Conservation (phyloP, 2,797 vertebrate genomes). For the Phalloptychus januarius region DNA sequence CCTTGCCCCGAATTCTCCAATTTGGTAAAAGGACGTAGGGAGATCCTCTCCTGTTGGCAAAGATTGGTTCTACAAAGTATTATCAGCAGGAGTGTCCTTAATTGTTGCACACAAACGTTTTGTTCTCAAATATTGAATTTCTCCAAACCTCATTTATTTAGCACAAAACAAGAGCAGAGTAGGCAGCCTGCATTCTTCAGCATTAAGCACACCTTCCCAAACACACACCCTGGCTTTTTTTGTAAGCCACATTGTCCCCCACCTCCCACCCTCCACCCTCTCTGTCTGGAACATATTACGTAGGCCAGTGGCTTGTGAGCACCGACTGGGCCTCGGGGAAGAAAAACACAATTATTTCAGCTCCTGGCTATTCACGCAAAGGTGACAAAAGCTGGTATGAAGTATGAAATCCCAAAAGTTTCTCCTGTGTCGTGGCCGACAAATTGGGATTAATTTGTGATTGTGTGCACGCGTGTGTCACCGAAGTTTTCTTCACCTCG, state of each 20-base stretch:
- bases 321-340: constrained; percentile 74
- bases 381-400: constrained; percentile 85
- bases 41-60: background rate
- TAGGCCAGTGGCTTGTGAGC: constrained; percentile 82
- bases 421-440: constrained; percentile 67
- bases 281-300: constrained; percentile 78
- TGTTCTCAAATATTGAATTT: background rate
- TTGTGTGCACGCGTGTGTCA: constrained; percentile 72
- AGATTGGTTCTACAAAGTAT: background rate
- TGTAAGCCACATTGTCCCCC: constrained; percentile 41
- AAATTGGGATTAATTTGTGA: constrained; percentile 82
- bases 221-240: constrained; percentile 20
- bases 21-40: background rate
- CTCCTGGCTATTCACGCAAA: constrained; percentile 80
- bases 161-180: background rate
- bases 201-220: constrained; percentile 24
- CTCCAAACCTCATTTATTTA: background rate
- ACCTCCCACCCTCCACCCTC: constrained; percentile 17
- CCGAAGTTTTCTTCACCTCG: constrained; percentile 78
- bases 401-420: constrained; percentile 85
- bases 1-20: background rate
- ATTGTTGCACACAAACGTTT: background rate
- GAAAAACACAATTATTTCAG: constrained; percentile 82
- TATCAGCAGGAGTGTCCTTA: background rate
- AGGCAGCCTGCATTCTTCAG: constrained; percentile 24